Evolutionary conservation across 2,113 vertebrate species (phyloP).

Genomic region (Gasterosteus nipponicus): DNA sequence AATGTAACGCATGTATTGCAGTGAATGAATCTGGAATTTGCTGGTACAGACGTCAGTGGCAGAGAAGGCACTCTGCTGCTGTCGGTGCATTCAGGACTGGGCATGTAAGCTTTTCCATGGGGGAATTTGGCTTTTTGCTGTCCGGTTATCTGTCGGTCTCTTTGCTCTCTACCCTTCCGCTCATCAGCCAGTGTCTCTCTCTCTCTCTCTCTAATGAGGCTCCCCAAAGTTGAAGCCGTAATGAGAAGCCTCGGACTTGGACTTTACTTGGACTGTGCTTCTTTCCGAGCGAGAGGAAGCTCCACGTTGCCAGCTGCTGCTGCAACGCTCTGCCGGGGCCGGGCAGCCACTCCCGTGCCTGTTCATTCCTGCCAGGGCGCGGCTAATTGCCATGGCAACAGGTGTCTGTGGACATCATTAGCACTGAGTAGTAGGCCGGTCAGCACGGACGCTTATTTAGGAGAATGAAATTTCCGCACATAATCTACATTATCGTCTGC

Average conservation of each 20-base stretch:
- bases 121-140: conserved; percentile 37
- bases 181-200: conserved; percentile 16
- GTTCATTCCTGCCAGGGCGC: conserved; percentile 32
- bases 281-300: no score
- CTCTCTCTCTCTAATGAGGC: conserved; percentile 22
- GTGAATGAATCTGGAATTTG: background rate
- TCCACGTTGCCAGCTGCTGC: conserved; percentile 37
- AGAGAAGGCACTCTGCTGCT: background rate
- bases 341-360: conserved; percentile 24
- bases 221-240: conserved; percentile 23
- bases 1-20: background rate
- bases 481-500: background rate
- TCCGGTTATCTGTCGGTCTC: conserved; percentile 45
- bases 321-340: conserved; percentile 13
- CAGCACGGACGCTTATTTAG: background rate
- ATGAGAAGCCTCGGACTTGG: conserved; percentile 38
- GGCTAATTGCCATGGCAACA: conserved; percentile 52
- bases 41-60: conserved; percentile 3
- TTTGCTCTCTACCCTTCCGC: conserved; percentile 31
- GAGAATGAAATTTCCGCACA: background rate
- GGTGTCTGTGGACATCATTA: conserved; percentile 61
- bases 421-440: conserved; percentile 2
- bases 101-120: conserved; percentile 31
- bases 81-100: conserved; percentile 4
- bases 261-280: conserved; percentile 5